Evolutionary conservation across 1,140 invertebrate genomes (phyloP).

Genomic region (Cyphomyrmex costatus): DNA sequence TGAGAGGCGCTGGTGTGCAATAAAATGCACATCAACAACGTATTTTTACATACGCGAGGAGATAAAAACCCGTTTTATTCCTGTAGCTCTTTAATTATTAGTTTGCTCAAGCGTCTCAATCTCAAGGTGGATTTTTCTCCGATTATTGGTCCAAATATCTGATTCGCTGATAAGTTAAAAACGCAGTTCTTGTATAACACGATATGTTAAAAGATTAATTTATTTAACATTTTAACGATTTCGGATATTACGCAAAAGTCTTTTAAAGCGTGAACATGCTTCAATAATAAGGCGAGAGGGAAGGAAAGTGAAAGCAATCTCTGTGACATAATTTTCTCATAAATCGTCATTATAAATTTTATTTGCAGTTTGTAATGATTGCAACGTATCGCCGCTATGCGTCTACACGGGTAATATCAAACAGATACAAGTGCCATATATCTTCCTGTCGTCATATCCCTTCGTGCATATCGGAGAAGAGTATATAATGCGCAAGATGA

Average conservation of each 20-base stretch:
- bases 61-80: neutral
- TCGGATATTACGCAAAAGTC: neutral
- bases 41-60: neutral
- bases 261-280: neutral
- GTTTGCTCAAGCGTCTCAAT: neutral
- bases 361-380: neutral
- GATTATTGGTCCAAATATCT: neutral
- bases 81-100: neutral
- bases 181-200: too few species aligned
- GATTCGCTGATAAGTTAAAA: neutral
- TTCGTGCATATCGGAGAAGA: neutral
- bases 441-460: neutral
- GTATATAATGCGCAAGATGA: neutral
- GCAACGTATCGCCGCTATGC: neutral
- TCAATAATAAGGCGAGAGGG: neutral
- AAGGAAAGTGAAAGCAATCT: constrained; percentile 27
- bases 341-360: constrained; percentile 25
- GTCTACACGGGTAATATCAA: neutral
- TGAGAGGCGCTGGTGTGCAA: neutral
- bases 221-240: neutral
- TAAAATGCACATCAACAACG: constrained; percentile 17
- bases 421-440: constrained; percentile 1
- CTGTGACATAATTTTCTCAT: constrained; percentile 1
- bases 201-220: neutral
- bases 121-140: neutral